Base-by-base conservation (phyloP, 2,888 invertebrate species). In the Ferrisia virgata region DNA sequence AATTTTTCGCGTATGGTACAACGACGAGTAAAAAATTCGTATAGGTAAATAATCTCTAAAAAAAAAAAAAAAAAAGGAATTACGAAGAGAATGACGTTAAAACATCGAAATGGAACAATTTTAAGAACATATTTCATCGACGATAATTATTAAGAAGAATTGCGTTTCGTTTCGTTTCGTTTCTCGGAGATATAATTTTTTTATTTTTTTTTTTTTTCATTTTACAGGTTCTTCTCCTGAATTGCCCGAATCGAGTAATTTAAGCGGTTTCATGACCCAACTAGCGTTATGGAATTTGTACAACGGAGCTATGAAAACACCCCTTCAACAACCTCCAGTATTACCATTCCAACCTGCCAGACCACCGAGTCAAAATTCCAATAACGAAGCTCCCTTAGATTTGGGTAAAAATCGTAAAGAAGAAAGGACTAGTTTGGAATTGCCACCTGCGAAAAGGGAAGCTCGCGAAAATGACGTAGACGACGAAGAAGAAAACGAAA, bases 271-370 rank as follows among this genome's bases (percentile, higher is more conserved):
- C 58, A 84, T 84, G 84, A 64, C 84, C n/a, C 79, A 84, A 31
- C 39, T 84, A 9, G 84, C 79, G 31, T 64, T 84, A 8, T 84
- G 84, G 84, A 84, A 84, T 80, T 39, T 84, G 11, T 84, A 84
- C 36, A 84, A 80, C 43, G 84, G 84, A 1, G 78, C 47, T 9
- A 39, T 84, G 22, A 84, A 84, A n/a, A 28, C 25, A 8, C 79
- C 84, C n/a, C 33, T 79, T 58, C 80, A 79, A n/a, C 78, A 78
- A 64, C 47, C 43, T 47, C 84, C 79, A 22, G 39, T 79, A n/a
- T 58, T 69, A 79, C 53, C 84, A 79, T 84, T 84, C 84, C 79
- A 78, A 64, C 33, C 84, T 40, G 39, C 80, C 39, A 39, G 83
- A 39, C 83, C 83, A 31, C 69, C 18, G 18, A 79, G 79, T 33